Evolutionary conservation across 2,888 invertebrate species (phyloP).

Genomic region (Lissonota sp.): DNA sequence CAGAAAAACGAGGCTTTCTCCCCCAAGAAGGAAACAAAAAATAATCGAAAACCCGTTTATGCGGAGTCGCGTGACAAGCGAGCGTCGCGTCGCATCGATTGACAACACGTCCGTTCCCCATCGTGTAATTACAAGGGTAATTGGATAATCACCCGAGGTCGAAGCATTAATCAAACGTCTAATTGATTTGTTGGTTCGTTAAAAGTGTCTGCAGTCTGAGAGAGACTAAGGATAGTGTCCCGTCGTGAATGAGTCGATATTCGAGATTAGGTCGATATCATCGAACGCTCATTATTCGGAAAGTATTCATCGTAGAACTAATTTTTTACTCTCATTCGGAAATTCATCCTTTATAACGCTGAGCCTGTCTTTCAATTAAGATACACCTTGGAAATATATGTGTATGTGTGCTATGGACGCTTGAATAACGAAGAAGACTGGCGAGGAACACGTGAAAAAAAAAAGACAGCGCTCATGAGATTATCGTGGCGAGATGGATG

Average conservation of each 20-base stretch:
- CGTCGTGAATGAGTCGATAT: slow-evolving; percentile 43
- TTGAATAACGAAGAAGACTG: slow-evolving; percentile 38
- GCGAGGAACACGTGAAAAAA: slow-evolving; percentile 32
- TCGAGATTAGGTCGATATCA: too few species aligned
- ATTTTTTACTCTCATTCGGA: background rate
- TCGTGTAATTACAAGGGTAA: slow-evolving; percentile 77
- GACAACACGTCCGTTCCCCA: slow-evolving; percentile 70
- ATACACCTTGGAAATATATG: background rate
- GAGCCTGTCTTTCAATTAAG: too few species aligned
- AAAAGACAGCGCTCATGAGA: slow-evolving; percentile 31
- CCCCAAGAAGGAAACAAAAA: slow-evolving; percentile 5
- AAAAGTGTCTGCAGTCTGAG: slow-evolving; percentile 64
- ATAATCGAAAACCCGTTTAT: background rate
- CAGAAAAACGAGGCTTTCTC: too few species aligned
- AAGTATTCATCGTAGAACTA: background rate
- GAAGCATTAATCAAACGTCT: slow-evolving; percentile 77
- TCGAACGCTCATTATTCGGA: too few species aligned
- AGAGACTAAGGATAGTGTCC: slow-evolving; percentile 45
- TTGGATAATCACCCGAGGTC: slow-evolving; percentile 74
- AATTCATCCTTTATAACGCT: too few species aligned
- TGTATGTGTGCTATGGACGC: slow-evolving; percentile 28
- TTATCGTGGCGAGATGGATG: slow-evolving; percentile 60
- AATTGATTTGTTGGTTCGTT: slow-evolving; percentile 80
- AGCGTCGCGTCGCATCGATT: slow-evolving; percentile 62
- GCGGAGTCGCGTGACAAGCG: slow-evolving; percentile 6